Conservation (phyloP, 2,113 vertebrate species). For the Microtus ochrogaster region DNA sequence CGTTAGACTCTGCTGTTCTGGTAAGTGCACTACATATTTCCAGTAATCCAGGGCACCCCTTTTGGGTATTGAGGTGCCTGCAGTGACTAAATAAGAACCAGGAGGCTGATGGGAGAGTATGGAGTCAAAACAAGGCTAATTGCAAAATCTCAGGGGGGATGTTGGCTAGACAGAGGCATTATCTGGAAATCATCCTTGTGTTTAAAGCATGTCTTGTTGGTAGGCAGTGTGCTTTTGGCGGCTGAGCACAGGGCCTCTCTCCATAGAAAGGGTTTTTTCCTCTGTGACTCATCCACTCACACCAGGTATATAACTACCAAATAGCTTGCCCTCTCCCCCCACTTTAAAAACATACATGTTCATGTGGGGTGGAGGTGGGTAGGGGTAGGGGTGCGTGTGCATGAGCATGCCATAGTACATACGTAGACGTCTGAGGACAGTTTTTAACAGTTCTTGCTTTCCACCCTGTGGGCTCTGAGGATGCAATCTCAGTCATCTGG, state of each 20-base stretch:
- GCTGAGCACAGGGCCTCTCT: not conserved
- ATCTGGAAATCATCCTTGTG: not conserved
- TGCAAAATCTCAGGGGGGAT: conserved; percentile 51
- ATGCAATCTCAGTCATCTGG: not conserved
- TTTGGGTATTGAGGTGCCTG: conserved; percentile 27
- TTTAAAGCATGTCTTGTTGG: not conserved
- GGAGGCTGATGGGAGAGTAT: conserved; percentile 3
- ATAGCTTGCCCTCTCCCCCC: not conserved
- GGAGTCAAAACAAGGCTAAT: conserved; percentile 69
- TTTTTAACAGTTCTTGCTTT: not conserved
- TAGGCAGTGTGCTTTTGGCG: not conserved
- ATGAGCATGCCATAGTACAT: not conserved
- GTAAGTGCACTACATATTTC: conserved; percentile 40
- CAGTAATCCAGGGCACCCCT: not conserved
- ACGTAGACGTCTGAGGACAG: not conserved
- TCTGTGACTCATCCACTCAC: not conserved
- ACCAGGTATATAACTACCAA: not conserved
- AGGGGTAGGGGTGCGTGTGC: not conserved
- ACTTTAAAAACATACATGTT: not conserved
- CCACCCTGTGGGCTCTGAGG: not conserved
- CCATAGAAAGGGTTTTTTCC: not conserved
- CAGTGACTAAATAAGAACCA: not conserved
- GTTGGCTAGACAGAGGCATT: not conserved
- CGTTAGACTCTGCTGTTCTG: not conserved
- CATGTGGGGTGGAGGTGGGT: not conserved